Evolutionary conservation across 2,113 vertebrate genomes (phyloP).

Genomic region (Sinosuthora webbiana): DNA sequence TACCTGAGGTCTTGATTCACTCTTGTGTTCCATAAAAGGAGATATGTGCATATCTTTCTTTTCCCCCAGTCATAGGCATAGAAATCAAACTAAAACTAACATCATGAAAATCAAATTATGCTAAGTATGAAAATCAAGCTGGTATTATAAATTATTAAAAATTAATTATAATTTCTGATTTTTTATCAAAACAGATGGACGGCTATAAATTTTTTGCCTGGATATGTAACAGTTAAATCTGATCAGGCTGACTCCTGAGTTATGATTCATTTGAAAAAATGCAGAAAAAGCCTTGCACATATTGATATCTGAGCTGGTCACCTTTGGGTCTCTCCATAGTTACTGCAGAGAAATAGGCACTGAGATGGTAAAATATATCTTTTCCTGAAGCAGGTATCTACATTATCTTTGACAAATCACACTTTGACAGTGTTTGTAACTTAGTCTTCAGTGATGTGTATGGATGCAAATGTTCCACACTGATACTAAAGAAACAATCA

Average conservation of each 20-base stretch:
- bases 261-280: neutral
- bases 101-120: neutral
- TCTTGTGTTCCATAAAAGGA: neutral
- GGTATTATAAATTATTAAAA: neutral
- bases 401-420: accelerated
- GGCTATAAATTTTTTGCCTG: neutral
- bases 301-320: neutral
- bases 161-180: neutral
- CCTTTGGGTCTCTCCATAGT: neutral
- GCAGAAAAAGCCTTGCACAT: neutral
- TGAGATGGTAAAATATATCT: neutral
- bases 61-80: neutral
- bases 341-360: neutral
- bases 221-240: neutral
- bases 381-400: neutral
- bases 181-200: neutral
- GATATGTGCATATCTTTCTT: accelerated
- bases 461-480: neutral
- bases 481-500: neutral
- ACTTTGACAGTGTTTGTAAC: neutral
- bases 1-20: neutral
- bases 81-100: neutral
- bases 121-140: neutral
- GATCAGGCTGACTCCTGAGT: neutral
- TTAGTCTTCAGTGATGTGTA: neutral